These are phyloP conservation scores for Drosophila dunni DNA, from an alignment of 1,140 invertebrate genomes.

Conservation along the genomic window DNA sequence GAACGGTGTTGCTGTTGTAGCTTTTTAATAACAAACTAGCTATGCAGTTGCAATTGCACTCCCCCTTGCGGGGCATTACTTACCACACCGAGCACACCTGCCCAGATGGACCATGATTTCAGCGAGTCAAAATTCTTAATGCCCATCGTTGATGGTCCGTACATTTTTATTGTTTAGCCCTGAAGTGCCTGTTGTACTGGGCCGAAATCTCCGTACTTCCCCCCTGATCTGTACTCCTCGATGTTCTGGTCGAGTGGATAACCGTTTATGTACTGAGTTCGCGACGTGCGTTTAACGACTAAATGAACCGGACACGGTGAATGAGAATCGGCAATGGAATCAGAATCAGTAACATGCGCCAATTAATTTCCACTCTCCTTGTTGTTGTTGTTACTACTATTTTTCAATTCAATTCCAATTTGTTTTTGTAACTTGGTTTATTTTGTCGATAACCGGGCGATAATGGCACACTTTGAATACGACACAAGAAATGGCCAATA, in stretches of 20 bases:
- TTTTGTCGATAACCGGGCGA: constrained; percentile 65
- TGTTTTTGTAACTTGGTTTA: constrained; percentile 44
- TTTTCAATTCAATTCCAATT: constrained; percentile 31
- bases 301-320: constrained; percentile 47
- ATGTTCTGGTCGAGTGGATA: constrained; percentile 55
- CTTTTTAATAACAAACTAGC: background rate
- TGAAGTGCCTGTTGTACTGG: background rate
- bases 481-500: constrained; percentile 28
- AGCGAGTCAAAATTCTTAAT: constrained; percentile 70
- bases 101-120: constrained; percentile 53
- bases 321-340: constrained; percentile 3
- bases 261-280: constrained; percentile 32
- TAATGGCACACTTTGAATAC: constrained; percentile 66
- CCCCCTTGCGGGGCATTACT: constrained; percentile 34
- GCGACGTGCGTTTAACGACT: constrained; percentile 58
- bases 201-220: constrained; percentile 36
- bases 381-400: constrained; percentile 27
- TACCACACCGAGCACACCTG: constrained; percentile 71
- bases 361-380: constrained; percentile 54
- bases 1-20: background rate
- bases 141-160: constrained; percentile 25
- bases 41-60: background rate
- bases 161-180: constrained; percentile 52
- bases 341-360: constrained; percentile 50
- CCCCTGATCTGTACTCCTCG: background rate